Conservation (phyloP, 2,113 vertebrate species). For the Lucifuga dentata region DNA sequence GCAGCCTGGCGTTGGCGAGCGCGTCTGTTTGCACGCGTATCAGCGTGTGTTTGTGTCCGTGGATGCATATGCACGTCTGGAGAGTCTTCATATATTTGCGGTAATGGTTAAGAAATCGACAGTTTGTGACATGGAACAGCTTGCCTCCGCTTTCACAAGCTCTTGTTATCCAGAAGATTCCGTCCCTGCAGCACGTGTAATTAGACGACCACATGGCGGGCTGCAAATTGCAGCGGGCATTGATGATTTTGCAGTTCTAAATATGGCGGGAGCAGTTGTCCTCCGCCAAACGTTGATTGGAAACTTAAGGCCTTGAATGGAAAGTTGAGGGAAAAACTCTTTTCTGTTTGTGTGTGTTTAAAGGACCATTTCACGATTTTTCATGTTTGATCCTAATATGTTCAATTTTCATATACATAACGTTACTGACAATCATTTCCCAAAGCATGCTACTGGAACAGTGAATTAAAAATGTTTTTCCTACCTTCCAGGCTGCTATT, state of each 20-base stretch:
- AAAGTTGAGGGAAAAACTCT: neutral
- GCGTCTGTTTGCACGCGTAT: conserved; percentile 10
- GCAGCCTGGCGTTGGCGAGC: conserved; percentile 20
- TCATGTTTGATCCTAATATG: too few relatives aligned
- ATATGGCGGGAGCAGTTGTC: conserved; percentile 29
- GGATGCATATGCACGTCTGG: conserved; percentile 1
- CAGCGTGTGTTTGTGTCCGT: conserved; percentile 13
- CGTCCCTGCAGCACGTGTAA: conserved; percentile 33
- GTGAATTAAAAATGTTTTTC: too few relatives aligned
- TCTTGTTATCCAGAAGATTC: conserved; percentile 4
- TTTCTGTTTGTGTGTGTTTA: neutral
- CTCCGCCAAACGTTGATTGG: conserved; percentile 24
- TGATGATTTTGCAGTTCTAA: conserved; percentile 50
- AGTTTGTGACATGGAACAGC: conserved; percentile 41
- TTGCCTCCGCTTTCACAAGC: conserved; percentile 23
- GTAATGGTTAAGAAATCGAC: conserved; percentile 41
- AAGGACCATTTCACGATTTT: too few relatives aligned
- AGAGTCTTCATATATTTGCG: conserved; percentile 16
- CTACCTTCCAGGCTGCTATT: too few relatives aligned
- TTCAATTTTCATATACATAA: too few relatives aligned
- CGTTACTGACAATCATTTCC: too few relatives aligned
- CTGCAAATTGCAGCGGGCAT: conserved; percentile 44
- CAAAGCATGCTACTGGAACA: too few relatives aligned
- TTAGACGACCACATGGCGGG: conserved; percentile 51
- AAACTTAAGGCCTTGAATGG: neutral